These are phyloP conservation scores for rat (Rattus norvegicus) DNA, from an alignment of 2,113 vertebrate species.

Conservation along the genomic window GRCr8 NC_086037.1:70322501-70323000, in stretches of 20 bases:
- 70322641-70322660: background rate
- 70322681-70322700: background rate
- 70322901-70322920: background rate
- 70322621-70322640: no score
- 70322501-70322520: slow-evolving; percentile 98
- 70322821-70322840: background rate
- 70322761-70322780: background rate
- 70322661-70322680: rapidly evolving
- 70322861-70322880: background rate
- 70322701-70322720: background rate
- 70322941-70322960: background rate
- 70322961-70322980: background rate
- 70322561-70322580: background rate
- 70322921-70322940: background rate
- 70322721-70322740: background rate
- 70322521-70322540: slow-evolving; percentile 98
- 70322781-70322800: no score
- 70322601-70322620: rapidly evolving
- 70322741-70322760: background rate
- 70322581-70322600: background rate
- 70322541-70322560: slow-evolving; percentile 90
- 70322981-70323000: background rate
- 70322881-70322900: background rate
- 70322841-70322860: background rate
- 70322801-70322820: background rate